A percentile compares a stretch with the other conserved stretches of the same genome.
These are phyloP conservation scores for Centropyge bicolor DNA, from an alignment of 2,797 vertebrate species.

Conservation along the genomic window DNA sequence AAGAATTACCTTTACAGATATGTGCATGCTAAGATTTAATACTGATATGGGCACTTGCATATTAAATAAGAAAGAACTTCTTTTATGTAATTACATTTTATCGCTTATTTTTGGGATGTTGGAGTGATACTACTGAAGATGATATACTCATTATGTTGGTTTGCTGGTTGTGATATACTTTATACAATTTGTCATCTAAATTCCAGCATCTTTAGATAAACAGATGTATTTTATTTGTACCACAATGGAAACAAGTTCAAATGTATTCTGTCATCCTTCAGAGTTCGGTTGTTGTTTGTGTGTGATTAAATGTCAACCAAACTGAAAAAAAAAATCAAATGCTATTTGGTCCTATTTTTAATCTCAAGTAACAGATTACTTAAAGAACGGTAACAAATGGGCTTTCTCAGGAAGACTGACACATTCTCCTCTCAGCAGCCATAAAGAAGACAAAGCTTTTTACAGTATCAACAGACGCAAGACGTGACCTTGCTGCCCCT, in stretches of 20 bases:
- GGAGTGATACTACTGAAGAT: not conserved
- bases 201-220: not conserved
- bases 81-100: too few species aligned
- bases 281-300: not conserved
- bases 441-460: constrained; percentile 81
- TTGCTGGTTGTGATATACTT: not conserved
- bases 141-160: not conserved
- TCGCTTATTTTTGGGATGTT: not conserved
- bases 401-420: constrained; percentile 55
- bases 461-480: constrained; percentile 82
- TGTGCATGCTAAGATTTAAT: not conserved
- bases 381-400: constrained; percentile 56
- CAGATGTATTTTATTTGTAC: not conserved
- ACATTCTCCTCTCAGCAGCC: constrained; percentile 48
- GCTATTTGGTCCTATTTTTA: constrained; percentile 6
- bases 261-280: not conserved
- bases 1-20: not conserved
- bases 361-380: constrained; percentile 2
- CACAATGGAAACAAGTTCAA: not conserved
- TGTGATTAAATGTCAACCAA: not conserved
- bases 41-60: not conserved
- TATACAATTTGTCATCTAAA: not conserved
- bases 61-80: too few species aligned
- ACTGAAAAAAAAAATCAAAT: not conserved
- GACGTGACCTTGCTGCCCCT: constrained; percentile 68